Base-by-base conservation (phyloP, 2,113 vertebrate species). In the Eubucco bourcierii region DNA sequence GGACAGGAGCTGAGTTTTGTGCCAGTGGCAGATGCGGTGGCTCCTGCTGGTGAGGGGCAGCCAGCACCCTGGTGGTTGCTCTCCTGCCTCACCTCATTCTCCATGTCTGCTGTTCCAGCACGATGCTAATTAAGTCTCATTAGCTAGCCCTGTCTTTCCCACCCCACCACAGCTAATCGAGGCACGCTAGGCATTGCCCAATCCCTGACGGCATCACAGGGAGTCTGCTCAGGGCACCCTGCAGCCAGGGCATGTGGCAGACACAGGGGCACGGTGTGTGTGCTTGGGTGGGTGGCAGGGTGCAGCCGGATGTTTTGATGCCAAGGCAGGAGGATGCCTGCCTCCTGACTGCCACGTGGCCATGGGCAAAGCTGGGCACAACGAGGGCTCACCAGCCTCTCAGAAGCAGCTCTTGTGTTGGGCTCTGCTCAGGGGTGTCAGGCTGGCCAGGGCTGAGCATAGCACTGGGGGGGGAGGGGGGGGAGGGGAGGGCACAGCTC, bases 201-300 rank as follows among this genome's bases (percentile, higher is more conserved):
- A 78, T 6, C 31, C 46, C 25, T 0, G 0, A 7, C 6, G 41
- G 46, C 84, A 76, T 79, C 58, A 37, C 1, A 1, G 65, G 61
- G 28, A 58, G 73, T 9, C 83, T 72, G 41, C 27, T 46, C 52
- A 34, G 39, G 79, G 67, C 63, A 33, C 8, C 4, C 5, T 0
- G 0, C 53, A 65, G 72, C 59, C 2, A 2, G 39, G 25, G 60
- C 91, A 80, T 1, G 1, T 0, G 12, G 84, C 50, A 63, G 70
- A 23, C 4, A 3, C 0, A 4, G 65, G 33, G 72, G 61, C 1
- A 1, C 3, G 5, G 23, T 1, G 1, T 4, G 4, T 4, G 6
- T 53, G 53, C 86, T 0, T 0, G 46, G 66, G 55, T 3, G 7
- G 50, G 86, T 3, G 9, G 55, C 1, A 2, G 13, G 39, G 4